phyloP scores from a whole-genome alignment of 2,888 invertebrate species.

The Epinotia brunnichana region DNA sequence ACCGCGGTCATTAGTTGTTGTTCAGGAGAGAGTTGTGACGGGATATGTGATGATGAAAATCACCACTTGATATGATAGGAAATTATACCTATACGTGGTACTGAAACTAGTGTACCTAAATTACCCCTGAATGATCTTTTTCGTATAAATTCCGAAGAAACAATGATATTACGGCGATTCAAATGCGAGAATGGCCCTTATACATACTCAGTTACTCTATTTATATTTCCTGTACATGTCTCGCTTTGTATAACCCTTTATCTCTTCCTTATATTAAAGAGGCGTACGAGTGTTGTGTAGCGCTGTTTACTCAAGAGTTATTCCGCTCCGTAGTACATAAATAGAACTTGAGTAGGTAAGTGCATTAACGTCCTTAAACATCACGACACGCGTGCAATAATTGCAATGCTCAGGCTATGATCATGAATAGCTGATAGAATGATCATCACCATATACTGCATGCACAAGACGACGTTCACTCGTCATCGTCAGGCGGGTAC shows the following conservation, averaged over 20 bases:
- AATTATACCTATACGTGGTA: too few relatives aligned
- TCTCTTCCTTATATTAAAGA: constrained; percentile 20
- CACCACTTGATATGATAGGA: too few relatives aligned
- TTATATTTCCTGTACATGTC: not conserved
- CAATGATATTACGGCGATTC: too few relatives aligned
- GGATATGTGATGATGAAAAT: too few relatives aligned
- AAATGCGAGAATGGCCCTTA: not conserved
- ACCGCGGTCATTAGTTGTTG: too few relatives aligned
- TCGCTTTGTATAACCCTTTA: not conserved
- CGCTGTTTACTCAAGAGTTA: constrained; percentile 9
- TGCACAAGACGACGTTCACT: not conserved
- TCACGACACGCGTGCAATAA: constrained; percentile 21
- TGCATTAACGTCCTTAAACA: constrained; percentile 17
- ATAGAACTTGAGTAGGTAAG: constrained; percentile 17
- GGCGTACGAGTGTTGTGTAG: not conserved
- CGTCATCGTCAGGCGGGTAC: not conserved
- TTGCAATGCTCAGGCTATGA: constrained; percentile 28
- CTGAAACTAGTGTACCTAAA: too few relatives aligned
- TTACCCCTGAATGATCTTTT: too few relatives aligned
- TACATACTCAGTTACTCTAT: not conserved
- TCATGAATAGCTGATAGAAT: constrained; percentile 3
- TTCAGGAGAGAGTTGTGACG: too few relatives aligned
- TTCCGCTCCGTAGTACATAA: constrained; percentile 4
- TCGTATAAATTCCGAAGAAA: too few relatives aligned
- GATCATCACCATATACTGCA: constrained; percentile 9